These are phyloP conservation scores for Aurelia aurita complex sp. Pacific DNA, from an alignment of 30 jellyfish, hydroid and myxozoan genomes.

Conservation along the genomic window DNA sequence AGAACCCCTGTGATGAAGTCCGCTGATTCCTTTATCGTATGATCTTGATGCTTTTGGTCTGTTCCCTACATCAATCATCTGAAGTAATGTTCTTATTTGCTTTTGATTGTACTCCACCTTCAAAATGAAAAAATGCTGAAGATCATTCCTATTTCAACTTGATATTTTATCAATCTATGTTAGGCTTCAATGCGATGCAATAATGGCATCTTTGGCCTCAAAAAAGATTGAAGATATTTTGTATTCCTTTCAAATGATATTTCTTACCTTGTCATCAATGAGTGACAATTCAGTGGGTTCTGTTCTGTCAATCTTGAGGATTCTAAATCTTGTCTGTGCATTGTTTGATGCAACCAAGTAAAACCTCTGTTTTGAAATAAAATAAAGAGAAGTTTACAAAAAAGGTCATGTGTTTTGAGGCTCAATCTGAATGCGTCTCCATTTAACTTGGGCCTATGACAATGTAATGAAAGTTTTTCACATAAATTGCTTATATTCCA, in stretches of 20 bases:
- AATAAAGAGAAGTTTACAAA: too few species aligned
- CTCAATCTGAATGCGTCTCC: too few species aligned
- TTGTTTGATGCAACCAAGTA: constrained; percentile 97
- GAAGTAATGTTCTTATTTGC: constrained; percentile 81
- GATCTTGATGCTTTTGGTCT: constrained; percentile 86
- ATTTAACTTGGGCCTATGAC: too few species aligned
- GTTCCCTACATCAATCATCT: constrained; percentile 95
- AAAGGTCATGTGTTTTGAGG: too few species aligned
- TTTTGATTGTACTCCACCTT: constrained; percentile 93
- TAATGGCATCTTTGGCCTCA: too few species aligned
- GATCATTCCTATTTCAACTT: too few species aligned
- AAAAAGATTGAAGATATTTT: too few species aligned
- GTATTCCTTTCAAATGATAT: neutral
- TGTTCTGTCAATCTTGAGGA: constrained; percentile 94
- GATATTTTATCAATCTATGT: too few species aligned
- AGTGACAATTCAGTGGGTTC: constrained; percentile 90
- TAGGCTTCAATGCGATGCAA: too few species aligned
- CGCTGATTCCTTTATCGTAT: constrained; percentile 84
- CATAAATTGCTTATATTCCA: too few species aligned
- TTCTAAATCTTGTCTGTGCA: constrained; percentile 91
- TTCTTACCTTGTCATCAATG: constrained; percentile 89
- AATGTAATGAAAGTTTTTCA: too few species aligned
- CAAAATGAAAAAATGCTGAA: neutral
- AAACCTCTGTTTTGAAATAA: constrained; percentile 62
- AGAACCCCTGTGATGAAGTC: constrained; percentile 91